Conservation (phyloP, 2,888 invertebrate genomes). For the Pyrochroa serraticornis region DNA sequence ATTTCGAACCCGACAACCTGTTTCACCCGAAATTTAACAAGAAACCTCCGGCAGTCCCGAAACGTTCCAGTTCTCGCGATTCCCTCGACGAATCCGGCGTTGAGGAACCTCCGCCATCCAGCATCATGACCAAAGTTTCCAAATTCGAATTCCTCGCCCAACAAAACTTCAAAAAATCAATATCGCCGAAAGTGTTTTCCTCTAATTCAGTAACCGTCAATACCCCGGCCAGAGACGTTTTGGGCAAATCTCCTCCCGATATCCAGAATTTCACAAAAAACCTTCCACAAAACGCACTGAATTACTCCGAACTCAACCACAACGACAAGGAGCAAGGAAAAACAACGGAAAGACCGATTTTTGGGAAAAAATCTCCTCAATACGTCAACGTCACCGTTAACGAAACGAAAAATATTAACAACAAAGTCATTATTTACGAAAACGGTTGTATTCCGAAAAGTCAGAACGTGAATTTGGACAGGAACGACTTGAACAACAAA, state of each 20-base stretch:
- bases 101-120: constrained; percentile 62
- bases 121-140: constrained; percentile 77
- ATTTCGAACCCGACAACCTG: constrained; percentile 61
- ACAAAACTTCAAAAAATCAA: constrained; percentile 64
- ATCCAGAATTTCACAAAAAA: constrained; percentile 68
- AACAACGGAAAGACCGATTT: constrained; percentile 51
- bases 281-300: constrained; percentile 60
- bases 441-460: constrained; percentile 53
- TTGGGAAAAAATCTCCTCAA: constrained; percentile 50
- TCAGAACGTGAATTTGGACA: constrained; percentile 51
- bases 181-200: constrained; percentile 81
- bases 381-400: constrained; percentile 56
- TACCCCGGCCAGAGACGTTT: constrained; percentile 81
- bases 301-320: constrained; percentile 56
- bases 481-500: constrained; percentile 55
- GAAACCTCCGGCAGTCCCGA: constrained; percentile 71
- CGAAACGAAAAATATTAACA: constrained; percentile 57
- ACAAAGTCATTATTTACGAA: constrained; percentile 54
- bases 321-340: constrained; percentile 51
- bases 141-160: constrained; percentile 81
- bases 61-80: constrained; percentile 59
- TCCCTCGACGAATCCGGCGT: constrained; percentile 59
- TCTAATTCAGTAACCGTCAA: constrained; percentile 79
- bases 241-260: constrained; percentile 67
- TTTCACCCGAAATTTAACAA: constrained; percentile 58